Evolutionary conservation across 2,797 vertebrate genomes (phyloP), one percentile per base, ranked within the genome.

Genomic region (Apogon hyalosoma): DNA sequence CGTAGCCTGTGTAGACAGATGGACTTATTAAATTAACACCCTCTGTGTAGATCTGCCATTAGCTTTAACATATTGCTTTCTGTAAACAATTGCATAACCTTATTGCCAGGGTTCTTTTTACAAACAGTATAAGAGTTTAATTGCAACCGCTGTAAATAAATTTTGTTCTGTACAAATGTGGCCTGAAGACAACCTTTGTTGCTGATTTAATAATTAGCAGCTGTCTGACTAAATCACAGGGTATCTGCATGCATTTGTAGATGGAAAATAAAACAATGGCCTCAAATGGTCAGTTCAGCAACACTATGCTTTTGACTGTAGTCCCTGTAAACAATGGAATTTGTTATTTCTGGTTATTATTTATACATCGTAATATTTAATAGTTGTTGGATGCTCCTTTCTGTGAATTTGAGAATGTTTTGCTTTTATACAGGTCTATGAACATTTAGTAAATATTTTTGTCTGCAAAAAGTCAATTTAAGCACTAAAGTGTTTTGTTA

Each of bases 181-280:
- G 48, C 58, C 56, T 14, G 36, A 71, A 63, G 79, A 54, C 46
- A 57, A 54, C 43, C 15, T 70, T 46, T 33, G 46, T 51, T 0
- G 2, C 61, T 33, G 53, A 63, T 59, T 57, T 54, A 63, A 50
- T 73, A 69, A 77, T 67, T 67, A 71, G 53, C 55, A 33, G 62
- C 66, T 40, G 50, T 40, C 45, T 48, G 21, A 62, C 24, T 52
- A 71, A 67, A 70, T 66, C 64, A 65, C 69, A 63, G 51, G 66
- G 45, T 63, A 64, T 39, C 49, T 52, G 31, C 24, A 21, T 1
- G 5, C 16, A 67, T 54, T 54, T 54, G 24, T 40, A 57, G 33
- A 11, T 1, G 2, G 54, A 62, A 51, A 73, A 47, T 43, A 28
- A 58, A 66, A 21, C 11, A 46, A 39, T 0, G 1, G 16, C 31